These are phyloP conservation scores for Nannoperca obscura DNA, from an alignment of 2,797 vertebrate species.

Conservation along the genomic window DNA sequence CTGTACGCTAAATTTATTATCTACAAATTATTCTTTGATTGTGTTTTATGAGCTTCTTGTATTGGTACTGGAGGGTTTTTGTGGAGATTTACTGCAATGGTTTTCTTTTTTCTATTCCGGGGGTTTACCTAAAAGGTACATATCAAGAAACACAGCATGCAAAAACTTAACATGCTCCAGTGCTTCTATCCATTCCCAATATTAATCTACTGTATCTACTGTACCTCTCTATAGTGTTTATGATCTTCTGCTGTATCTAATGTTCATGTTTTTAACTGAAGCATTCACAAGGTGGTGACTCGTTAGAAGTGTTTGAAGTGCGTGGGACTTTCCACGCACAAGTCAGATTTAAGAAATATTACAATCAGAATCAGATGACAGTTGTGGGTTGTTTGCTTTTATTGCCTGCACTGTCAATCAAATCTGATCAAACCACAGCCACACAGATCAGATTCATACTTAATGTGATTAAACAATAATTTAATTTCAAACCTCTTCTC, in stretches of 20 bases:
- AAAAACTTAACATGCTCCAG: slow-evolving; percentile 7
- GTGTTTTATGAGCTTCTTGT: slow-evolving; percentile 66
- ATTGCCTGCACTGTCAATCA: background rate
- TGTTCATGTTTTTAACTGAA: slow-evolving; percentile 17
- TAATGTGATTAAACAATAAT: background rate
- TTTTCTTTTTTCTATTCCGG: slow-evolving; percentile 36
- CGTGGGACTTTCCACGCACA: background rate
- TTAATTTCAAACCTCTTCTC: background rate
- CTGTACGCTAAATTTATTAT: slow-evolving; percentile 64
- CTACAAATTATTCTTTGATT: slow-evolving; percentile 65
- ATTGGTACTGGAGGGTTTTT: slow-evolving; percentile 46
- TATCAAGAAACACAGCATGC: slow-evolving; percentile 13
- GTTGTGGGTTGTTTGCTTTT: background rate
- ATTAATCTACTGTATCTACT: background rate
- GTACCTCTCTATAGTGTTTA: slow-evolving; percentile 16
- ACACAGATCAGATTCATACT: background rate
- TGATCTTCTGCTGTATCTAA: background rate
- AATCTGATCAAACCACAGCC: background rate
- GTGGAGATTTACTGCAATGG: slow-evolving; percentile 32
- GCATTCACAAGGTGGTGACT: background rate
- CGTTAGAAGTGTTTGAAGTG: background rate
- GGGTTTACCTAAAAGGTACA: slow-evolving; percentile 30
- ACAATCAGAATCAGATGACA: background rate
- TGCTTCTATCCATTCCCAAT: slow-evolving; percentile 8
- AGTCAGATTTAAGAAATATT: background rate